phyloP scores from a whole-genome alignment of 2,797 vertebrate species.

The Streptopelia turtur region DNA sequence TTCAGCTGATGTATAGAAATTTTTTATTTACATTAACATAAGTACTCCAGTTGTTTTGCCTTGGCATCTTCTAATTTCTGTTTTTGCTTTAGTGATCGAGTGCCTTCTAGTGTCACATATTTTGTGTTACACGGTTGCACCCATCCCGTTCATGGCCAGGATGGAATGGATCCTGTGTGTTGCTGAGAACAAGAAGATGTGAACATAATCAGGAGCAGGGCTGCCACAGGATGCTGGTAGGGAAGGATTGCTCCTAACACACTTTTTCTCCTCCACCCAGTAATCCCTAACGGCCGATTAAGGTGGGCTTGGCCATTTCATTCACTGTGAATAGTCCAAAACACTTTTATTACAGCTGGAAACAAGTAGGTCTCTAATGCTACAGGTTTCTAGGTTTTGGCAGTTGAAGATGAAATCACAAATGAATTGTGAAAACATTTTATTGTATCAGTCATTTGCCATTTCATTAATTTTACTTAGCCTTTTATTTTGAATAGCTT shows the following conservation, averaged over 20 bases:
- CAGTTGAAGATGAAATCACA: neutral
- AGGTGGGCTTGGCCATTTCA: neutral
- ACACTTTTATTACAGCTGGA: neutral
- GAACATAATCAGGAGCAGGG: neutral
- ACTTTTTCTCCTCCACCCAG: neutral
- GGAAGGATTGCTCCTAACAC: neutral
- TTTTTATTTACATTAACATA: neutral
- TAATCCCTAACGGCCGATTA: neutral
- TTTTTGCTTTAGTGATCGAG: neutral
- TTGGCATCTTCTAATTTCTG: neutral
- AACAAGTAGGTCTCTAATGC: neutral
- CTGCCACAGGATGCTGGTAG: neutral
- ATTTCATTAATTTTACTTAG: neutral
- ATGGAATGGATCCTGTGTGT: neutral
- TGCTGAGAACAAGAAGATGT: neutral
- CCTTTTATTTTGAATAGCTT: slow-evolving; percentile 7
- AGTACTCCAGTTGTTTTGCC: neutral
- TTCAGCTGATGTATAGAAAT: neutral
- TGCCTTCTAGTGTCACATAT: neutral
- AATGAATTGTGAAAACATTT: neutral
- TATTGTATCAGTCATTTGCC: neutral
- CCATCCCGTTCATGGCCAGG: neutral
- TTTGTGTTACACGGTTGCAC: neutral
- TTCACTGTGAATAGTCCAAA: neutral
- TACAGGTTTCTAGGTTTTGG: slow-evolving; percentile 12